Evolutionary conservation across 2,113 vertebrate species (phyloP).

Genomic region (Notarius lentiginosus): DNA sequence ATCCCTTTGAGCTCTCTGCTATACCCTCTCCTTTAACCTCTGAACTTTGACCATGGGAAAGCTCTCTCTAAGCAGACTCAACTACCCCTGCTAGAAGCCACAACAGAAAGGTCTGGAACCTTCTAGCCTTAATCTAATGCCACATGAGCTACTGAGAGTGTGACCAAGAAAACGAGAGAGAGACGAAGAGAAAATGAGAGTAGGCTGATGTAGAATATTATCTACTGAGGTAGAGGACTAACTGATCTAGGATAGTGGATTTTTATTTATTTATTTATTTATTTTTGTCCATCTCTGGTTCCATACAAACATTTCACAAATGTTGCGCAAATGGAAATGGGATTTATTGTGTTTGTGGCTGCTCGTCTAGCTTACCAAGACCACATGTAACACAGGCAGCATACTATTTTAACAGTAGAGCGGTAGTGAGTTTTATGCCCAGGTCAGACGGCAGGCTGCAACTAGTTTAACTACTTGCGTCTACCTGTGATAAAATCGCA

Average conservation of each 20-base stretch:
- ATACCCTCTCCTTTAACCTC: neutral
- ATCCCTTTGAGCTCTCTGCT: neutral
- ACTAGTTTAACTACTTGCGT: too few species aligned
- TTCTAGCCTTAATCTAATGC: neutral
- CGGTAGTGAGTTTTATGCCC: neutral
- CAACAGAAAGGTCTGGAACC: neutral
- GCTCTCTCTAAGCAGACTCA: neutral
- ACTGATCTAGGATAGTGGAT: neutral
- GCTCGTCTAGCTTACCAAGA: neutral
- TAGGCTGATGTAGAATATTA: neutral
- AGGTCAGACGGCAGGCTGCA: too few species aligned
- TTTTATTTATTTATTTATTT: neutral
- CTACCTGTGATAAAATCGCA: too few species aligned
- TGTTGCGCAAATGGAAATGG: neutral
- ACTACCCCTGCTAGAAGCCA: neutral
- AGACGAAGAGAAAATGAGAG: neutral
- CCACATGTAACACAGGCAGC: neutral
- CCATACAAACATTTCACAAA: neutral
- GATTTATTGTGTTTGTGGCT: neutral
- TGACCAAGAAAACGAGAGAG: neutral
- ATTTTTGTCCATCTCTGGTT: too few species aligned
- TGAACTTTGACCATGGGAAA: constrained; percentile 4
- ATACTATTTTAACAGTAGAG: neutral
- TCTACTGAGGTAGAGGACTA: too few species aligned
- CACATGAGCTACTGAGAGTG: neutral